These are phyloP conservation scores for Drosophila algonquin DNA, from an alignment of 2,888 invertebrate genomes.

Conservation along the genomic window DNA sequence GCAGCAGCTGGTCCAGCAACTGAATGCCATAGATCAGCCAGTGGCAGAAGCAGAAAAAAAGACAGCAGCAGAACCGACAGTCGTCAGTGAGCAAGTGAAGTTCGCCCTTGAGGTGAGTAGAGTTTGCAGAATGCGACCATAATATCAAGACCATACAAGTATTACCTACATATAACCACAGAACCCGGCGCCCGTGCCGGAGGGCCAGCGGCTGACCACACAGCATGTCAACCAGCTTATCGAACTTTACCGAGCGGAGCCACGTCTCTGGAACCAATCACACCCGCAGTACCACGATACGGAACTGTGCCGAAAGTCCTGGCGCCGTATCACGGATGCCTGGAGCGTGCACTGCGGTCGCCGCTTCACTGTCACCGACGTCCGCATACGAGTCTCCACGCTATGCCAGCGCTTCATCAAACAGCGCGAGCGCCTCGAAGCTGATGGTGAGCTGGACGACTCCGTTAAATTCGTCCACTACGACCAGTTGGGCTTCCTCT, in stretches of 20 bases:
- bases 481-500: slow-evolving; percentile 68
- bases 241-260: slow-evolving; percentile 65
- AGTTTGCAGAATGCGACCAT: background rate
- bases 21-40: slow-evolving; percentile 49
- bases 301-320: slow-evolving; percentile 68
- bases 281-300: slow-evolving; percentile 72
- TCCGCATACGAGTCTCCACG: slow-evolving; percentile 73
- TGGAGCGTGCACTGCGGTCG: slow-evolving; percentile 69
- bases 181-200: slow-evolving; percentile 26
- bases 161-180: background rate
- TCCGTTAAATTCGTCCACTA: slow-evolving; percentile 68
- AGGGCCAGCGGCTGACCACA: slow-evolving; percentile 58
- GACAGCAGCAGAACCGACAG: background rate
- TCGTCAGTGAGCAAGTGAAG: background rate
- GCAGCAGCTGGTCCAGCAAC: slow-evolving; percentile 62
- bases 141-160: background rate
- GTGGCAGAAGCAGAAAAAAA: background rate
- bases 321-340: slow-evolving; percentile 64
- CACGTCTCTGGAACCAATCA: slow-evolving; percentile 76
- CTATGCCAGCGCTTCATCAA: slow-evolving; percentile 76
- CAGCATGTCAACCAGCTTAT: slow-evolving; percentile 68
- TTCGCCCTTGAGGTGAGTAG: background rate
- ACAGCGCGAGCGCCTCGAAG: slow-evolving; percentile 70
- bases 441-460: slow-evolving; percentile 70
- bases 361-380: slow-evolving; percentile 67